Evolutionary conservation across 2,797 vertebrate genomes (phyloP), one percentile per base, ranked within the genome.

Genomic region (Agapornis canus): DNA sequence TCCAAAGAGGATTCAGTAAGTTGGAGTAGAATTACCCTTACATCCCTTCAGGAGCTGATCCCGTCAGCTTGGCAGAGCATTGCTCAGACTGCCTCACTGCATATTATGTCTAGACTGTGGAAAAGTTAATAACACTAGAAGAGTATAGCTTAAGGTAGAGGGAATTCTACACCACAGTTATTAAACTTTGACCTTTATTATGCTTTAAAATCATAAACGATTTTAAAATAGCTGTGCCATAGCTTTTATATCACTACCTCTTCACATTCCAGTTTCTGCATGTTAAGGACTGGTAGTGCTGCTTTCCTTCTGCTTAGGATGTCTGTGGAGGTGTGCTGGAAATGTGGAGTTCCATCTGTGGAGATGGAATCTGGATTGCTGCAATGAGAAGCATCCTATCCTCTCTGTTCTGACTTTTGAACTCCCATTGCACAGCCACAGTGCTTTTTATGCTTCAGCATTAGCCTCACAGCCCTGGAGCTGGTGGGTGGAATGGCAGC

Each of bases 141-240:
- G 54, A 91, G 54, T 15, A 89, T 70, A 94, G 78, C 79, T 96
- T 90, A 92, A 92, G 80, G 79, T 86, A 93, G 83, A 95, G 47
- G 73, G 71, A 89, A 86, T 69, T 72, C 72, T 75, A 83, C 17
- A 19, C 47, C 42, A 57, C 37, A 61, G 71, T 94, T 94, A 87
- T 91, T 95, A 97, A 82, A 94, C 92, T 97, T 97, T 94, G 86
- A 95, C 90, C 89, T 96, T 96, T 94, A 81, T 69, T 84, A 95
- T 85, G 77, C 73, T 91, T 95, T 90, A 96, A 92, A 92, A 94
- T 88, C 80, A 85, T 89, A 95, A 93, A 95, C 56, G 76, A 87
- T 93, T 96, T 96, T 56, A 51, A 92, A 95, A 76, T 70, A 71
- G 63, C 43, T 68, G 45, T 11, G 7, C 65, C 65, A 83, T 37